phyloP scores from a whole-genome alignment of 2,888 invertebrate genomes.

The Polymixis flavicincta region DNA sequence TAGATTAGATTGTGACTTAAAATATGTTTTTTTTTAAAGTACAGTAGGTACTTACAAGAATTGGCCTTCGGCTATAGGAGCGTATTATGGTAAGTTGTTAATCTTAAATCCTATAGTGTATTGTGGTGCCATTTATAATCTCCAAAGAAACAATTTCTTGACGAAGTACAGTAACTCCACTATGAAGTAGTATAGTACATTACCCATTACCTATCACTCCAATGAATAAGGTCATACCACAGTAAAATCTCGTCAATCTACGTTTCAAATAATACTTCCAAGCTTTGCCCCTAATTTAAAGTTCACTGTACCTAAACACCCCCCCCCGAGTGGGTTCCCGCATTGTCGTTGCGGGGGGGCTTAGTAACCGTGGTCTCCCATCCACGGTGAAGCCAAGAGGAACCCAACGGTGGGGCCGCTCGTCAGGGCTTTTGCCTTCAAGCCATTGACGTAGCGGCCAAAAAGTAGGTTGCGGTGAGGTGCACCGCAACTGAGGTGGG shows the following conservation, averaged over 20 bases:
- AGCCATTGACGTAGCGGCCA: too few relatives aligned
- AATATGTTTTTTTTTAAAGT: too few relatives aligned
- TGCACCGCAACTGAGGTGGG: too few relatives aligned
- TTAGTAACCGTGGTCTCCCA: too few relatives aligned
- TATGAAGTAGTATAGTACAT: background rate
- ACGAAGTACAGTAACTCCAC: background rate
- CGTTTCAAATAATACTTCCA: slow-evolving; percentile 1
- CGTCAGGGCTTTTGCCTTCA: too few relatives aligned
- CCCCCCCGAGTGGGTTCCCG: too few relatives aligned
- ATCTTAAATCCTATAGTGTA: background rate
- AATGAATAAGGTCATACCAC: background rate
- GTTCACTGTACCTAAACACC: slow-evolving; percentile 27
- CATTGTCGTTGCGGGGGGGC: too few relatives aligned
- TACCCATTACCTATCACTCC: background rate
- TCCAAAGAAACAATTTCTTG: background rate
- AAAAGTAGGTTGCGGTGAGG: too few relatives aligned
- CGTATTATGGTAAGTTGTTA: background rate
- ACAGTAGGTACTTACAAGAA: too few relatives aligned
- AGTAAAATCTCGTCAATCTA: background rate
- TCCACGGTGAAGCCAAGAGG: too few relatives aligned
- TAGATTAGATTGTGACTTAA: too few relatives aligned
- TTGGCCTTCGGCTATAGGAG: background rate
- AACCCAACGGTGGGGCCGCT: too few relatives aligned
- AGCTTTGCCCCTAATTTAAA: slow-evolving; percentile 21
- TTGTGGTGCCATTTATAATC: background rate